A percentile compares a stretch with the other conserved stretches of the same genome.
These are phyloP conservation scores for Raillietiella orientalis DNA, from an alignment of 2,888 invertebrate species.

Conservation along the genomic window DNA sequence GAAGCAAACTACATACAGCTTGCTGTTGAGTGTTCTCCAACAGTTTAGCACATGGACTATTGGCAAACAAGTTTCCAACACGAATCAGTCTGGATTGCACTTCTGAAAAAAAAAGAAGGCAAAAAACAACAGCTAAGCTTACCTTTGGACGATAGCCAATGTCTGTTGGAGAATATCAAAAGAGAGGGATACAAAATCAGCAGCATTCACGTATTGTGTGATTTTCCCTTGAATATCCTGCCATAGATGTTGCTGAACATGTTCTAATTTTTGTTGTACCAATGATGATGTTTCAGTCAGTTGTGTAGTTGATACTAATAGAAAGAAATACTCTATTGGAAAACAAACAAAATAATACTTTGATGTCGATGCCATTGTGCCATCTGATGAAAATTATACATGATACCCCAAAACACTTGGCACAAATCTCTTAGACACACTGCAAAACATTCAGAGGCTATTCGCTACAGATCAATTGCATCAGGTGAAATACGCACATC, in stretches of 20 bases:
- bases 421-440: conserved; percentile 53
- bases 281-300: too few species aligned
- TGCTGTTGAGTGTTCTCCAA: conserved; percentile 61
- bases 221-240: conserved; percentile 77
- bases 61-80: too few species aligned
- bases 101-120: conserved; percentile 1
- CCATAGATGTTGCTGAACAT: conserved; percentile 59
- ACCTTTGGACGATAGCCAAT: conserved; percentile 48
- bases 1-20: conserved; percentile 56
- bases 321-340: too few species aligned
- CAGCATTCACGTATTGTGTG: conserved; percentile 38
- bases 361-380: conserved; percentile 32
- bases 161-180: conserved; percentile 83
- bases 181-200: conserved; percentile 48
- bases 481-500: not conserved
- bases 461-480: conserved; percentile 13
- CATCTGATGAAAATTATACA: conserved; percentile 40
- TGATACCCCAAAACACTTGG: conserved; percentile 47
- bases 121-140: conserved; percentile 6
- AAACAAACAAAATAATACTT: conserved; percentile 2
- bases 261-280: conserved; percentile 60
- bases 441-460: conserved; percentile 24
- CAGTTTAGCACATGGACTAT: too few species aligned
- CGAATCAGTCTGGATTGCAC: too few species aligned
- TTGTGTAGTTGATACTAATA: too few species aligned